phyloP scores from a whole-genome alignment of 2,888 invertebrate genomes.

The Drosophila macrospina region DNA sequence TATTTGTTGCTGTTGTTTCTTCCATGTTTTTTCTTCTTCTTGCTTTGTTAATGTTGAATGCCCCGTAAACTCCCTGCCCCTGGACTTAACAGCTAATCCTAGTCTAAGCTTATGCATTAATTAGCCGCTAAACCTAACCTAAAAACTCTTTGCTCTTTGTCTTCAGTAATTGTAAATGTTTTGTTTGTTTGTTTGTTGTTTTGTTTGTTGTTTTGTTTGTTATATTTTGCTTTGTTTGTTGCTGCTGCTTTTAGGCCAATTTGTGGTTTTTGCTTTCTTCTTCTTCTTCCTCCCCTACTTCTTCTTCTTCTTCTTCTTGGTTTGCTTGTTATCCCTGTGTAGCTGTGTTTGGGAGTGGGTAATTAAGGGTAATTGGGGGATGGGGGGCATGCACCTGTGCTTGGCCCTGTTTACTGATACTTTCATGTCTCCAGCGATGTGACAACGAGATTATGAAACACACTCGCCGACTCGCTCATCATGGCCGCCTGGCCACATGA shows the following conservation, averaged over 20 bases:
- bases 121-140: constrained; percentile 32
- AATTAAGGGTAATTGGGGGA: too few relatives aligned
- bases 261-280: constrained; percentile 22
- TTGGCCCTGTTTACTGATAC: constrained; percentile 76
- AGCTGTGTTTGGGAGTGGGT: background rate
- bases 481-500: constrained; percentile 89
- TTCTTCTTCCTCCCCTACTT: background rate
- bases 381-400: constrained; percentile 23
- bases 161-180: constrained; percentile 48
- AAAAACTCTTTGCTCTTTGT: constrained; percentile 58
- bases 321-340: background rate
- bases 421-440: constrained; percentile 85
- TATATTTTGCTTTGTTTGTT: constrained; percentile 12
- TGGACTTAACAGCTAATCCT: constrained; percentile 1
- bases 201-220: constrained; percentile 16
- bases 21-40: background rate
- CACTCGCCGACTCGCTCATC: constrained; percentile 87
- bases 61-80: constrained; percentile 10
- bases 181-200: constrained; percentile 9
- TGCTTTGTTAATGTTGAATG: too few relatives aligned
- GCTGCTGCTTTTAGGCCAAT: constrained; percentile 34
- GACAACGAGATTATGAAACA: constrained; percentile 85
- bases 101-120: constrained; percentile 32
- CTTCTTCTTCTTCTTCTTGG: background rate
- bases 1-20: constrained; percentile 16